These are phyloP conservation scores for Camponotus pennsylvanicus DNA, from an alignment of 1,140 invertebrate species.

Conservation along the genomic window DNA sequence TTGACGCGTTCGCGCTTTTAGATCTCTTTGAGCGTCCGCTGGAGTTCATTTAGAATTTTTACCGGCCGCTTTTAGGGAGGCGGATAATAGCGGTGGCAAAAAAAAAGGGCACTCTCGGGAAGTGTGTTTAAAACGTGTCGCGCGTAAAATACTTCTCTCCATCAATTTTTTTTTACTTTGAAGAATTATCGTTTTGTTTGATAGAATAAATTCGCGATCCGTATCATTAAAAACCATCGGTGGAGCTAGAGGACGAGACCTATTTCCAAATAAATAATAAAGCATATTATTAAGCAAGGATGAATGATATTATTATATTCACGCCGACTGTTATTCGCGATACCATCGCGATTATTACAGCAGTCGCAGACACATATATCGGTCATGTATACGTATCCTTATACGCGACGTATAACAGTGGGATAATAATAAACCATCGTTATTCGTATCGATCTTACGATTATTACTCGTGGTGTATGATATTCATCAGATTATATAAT, in stretches of 20 bases:
- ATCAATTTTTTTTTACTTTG: background rate
- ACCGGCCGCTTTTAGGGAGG: background rate
- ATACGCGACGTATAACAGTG: background rate
- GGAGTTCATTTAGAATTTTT: constrained; percentile 3
- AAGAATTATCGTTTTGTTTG: background rate
- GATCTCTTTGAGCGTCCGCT: background rate
- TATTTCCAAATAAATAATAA: background rate
- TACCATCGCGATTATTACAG: background rate
- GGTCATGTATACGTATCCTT: background rate
- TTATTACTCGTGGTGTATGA: constrained; percentile 19
- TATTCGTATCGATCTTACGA: constrained; percentile 33
- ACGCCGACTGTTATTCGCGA: background rate
- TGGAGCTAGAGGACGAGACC: background rate
- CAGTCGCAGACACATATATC: background rate
- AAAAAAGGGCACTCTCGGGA: background rate
- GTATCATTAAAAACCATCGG: constrained; percentile 21
- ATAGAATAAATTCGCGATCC: constrained; percentile 18
- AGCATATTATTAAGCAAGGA: constrained; percentile 22
- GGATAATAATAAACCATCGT: constrained; percentile 49
- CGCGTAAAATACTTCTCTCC: background rate
- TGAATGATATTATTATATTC: constrained; percentile 14
- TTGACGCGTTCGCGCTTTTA: background rate
- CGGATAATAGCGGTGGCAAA: background rate
- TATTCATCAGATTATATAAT: constrained; percentile 48
- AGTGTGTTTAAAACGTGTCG: background rate